phyloP scores from a whole-genome alignment of 2,797 vertebrate genomes.

The Brachymystax lenok region DNA sequence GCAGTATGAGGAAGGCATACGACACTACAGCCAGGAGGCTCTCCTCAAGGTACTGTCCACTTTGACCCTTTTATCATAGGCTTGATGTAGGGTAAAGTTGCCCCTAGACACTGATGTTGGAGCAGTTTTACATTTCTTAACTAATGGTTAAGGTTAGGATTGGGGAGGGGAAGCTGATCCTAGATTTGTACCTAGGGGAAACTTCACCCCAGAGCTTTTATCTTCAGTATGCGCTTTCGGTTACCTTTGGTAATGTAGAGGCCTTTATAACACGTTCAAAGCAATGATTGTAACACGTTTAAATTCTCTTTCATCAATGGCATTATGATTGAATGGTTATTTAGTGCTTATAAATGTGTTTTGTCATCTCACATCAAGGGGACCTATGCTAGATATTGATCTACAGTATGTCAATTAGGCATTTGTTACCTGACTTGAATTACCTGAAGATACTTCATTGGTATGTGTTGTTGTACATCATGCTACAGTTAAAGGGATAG shows the following conservation, averaged over 20 bases:
- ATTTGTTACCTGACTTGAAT: not conserved
- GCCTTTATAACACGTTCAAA: not conserved
- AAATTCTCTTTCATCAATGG: not conserved
- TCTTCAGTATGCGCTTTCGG: not conserved
- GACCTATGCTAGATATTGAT: not conserved
- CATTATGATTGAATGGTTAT: not conserved
- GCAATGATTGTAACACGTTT: not conserved
- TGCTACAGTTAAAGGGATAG: too few species aligned
- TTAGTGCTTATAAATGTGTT: not conserved
- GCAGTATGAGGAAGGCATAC: slow-evolving; percentile 75
- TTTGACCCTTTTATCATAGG: not conserved
- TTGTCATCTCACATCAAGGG: not conserved
- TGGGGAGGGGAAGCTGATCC: too few species aligned
- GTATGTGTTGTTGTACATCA: too few species aligned
- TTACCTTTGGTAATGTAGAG: not conserved
- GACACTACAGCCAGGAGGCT: slow-evolving; percentile 71
- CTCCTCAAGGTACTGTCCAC: slow-evolving; percentile 68
- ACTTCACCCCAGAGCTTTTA: not conserved
- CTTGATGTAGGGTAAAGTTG: not conserved
- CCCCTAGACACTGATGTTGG: not conserved
- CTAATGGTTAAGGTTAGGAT: not conserved
- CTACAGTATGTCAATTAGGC: not conserved
- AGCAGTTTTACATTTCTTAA: not conserved
- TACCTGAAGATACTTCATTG: not conserved
- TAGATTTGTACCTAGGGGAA: not conserved